Conservation (phyloP, 1,140 invertebrate species). For the Ips typographus region DNA sequence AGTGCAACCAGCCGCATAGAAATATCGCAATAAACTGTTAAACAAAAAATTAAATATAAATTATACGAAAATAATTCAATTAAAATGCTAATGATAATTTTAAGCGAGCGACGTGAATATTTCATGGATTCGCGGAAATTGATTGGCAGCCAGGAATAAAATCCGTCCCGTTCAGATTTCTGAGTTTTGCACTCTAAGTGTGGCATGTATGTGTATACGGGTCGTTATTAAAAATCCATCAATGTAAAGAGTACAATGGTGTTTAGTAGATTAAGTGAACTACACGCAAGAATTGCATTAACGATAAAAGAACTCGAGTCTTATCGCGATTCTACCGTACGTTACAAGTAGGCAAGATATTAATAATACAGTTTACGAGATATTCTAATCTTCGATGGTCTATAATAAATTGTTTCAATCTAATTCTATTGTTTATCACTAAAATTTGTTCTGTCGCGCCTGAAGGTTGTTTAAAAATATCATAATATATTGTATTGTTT, state of each 20-base stretch:
- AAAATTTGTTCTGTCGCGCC: too few species aligned
- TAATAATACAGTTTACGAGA: too few species aligned
- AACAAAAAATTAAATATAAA: background rate
- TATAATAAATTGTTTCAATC: too few species aligned
- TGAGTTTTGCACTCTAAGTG: background rate
- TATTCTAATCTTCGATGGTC: too few species aligned
- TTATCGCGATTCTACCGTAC: background rate
- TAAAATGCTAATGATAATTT: constrained; percentile 1
- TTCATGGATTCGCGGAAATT: constrained; percentile 3
- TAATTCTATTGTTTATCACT: too few species aligned
- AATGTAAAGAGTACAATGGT: constrained; percentile 2
- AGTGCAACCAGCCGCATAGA: background rate
- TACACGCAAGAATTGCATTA: background rate
- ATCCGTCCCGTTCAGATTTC: background rate
- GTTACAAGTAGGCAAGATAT: too few species aligned
- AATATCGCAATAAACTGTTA: constrained; percentile 3
- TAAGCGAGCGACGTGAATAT: background rate
- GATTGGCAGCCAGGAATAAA: background rate
- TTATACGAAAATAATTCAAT: constrained; percentile 4
- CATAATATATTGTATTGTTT: too few species aligned
- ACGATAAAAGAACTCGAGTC: background rate
- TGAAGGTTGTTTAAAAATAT: too few species aligned
- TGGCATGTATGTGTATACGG: background rate
- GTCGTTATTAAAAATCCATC: constrained; percentile 3
- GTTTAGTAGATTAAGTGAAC: constrained; percentile 1